phyloP scores from a whole-genome alignment of 1,140 invertebrate genomes.

The Epicauta chinensis region DNA sequence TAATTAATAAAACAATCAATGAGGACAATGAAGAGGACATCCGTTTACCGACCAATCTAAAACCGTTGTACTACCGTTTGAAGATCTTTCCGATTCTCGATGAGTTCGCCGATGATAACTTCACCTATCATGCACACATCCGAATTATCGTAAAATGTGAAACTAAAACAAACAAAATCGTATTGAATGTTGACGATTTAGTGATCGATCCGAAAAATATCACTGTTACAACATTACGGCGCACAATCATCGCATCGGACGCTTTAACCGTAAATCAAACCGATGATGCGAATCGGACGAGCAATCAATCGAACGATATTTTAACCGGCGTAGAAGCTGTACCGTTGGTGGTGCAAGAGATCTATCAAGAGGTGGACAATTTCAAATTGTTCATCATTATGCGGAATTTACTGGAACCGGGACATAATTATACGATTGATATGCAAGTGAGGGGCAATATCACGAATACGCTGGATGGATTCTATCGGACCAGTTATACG shows the following conservation, averaged over 20 bases:
- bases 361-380: slow-evolving; percentile 23
- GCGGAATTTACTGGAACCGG: slow-evolving; percentile 18
- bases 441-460: slow-evolving; percentile 35
- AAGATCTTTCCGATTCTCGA: slow-evolving; percentile 32
- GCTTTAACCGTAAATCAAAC: background rate
- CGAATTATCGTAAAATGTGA: slow-evolving; percentile 27
- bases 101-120: slow-evolving; percentile 27
- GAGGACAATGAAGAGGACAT: slow-evolving; percentile 28
- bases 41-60: slow-evolving; percentile 26
- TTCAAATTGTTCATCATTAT: slow-evolving; percentile 27
- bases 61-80: slow-evolving; percentile 29
- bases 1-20: slow-evolving; percentile 35
- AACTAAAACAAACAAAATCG: slow-evolving; percentile 29
- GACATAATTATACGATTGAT: slow-evolving; percentile 27
- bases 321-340: slow-evolving; percentile 7
- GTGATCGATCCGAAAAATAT: slow-evolving; percentile 22
- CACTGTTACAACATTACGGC: background rate
- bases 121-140: slow-evolving; percentile 32
- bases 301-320: slow-evolving; percentile 5
- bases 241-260: background rate
- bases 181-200: slow-evolving; percentile 32
- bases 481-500: slow-evolving; percentile 35
- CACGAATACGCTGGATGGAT: slow-evolving; percentile 32
- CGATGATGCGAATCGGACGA: background rate
- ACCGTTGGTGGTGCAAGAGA: slow-evolving; percentile 12